Base-by-base conservation (phyloP, 64 coral and sea anemone genomes). In the Acropora tenuis region DNA sequence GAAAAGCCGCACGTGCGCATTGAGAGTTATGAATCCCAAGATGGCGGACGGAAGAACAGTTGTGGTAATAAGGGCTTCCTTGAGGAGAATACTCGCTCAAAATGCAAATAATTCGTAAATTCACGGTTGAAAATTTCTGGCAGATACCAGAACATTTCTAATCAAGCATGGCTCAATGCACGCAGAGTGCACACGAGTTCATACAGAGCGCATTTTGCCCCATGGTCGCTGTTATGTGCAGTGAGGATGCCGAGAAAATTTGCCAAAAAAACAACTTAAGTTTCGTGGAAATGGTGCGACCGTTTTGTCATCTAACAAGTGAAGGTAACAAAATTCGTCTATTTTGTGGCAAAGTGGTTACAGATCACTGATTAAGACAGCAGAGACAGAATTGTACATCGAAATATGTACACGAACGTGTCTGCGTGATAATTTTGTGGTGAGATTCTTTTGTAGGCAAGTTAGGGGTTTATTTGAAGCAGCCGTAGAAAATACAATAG, bases 231-330 rank as follows among this genome's bases (percentile, higher is more conserved):
- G 97, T 99, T 19, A 94, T 94, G 88, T 99, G 91, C 78, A 99
- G 94, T 87, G 97, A 99, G 41, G 97, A 99, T 87, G 97, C 94
- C 9, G 94, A 99, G 60, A 95, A 88, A 77, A 65, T 96, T 7
- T 99, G 94, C 68, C 91, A 95, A 92, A 99, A 99, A 50, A 99
- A 99, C 43, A 90, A 94, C 69, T 86, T 99, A 43, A 93, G 91
- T 11, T 99, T 99, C 87, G 97, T 96, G 73, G 97, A 99, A 86
- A 92, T 99, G 76, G 90, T 92, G 46, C 97, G 97, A n/a, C 97
- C 97, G 6, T 99, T 99, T 78, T 99, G 94, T 52, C 97, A 99
- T 80, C 94, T 99, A 8, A 94, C 97, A 49, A 99, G 76, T 79
- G 97, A 99, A 94, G 97, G 97, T 99, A 96, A 30, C 30, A 30